Conservation (phyloP, 2,888 invertebrate species). For the Latrodectus elegans region DNA sequence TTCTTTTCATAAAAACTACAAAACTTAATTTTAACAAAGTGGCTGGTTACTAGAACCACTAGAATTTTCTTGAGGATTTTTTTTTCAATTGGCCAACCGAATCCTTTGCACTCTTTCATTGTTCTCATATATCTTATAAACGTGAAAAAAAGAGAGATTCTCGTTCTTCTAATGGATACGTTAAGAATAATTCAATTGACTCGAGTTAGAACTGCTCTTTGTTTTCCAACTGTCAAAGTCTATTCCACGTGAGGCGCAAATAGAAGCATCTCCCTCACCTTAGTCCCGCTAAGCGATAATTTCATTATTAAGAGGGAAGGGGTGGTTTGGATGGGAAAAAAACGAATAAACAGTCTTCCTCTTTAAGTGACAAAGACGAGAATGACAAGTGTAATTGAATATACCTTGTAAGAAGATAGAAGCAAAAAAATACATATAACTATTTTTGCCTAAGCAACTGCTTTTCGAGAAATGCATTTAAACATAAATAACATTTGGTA, state of each 20-base stretch:
- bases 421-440: slow-evolving; percentile 12
- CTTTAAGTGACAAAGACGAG: slow-evolving; percentile 52
- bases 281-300: slow-evolving; percentile 49
- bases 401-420: slow-evolving; percentile 38
- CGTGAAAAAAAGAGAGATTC: slow-evolving; percentile 12
- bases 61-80: background rate
- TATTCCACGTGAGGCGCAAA: slow-evolving; percentile 60
- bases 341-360: slow-evolving; percentile 40
- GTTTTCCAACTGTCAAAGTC: slow-evolving; percentile 64
- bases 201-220: slow-evolving; percentile 52
- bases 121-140: background rate
- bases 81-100: background rate
- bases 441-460: slow-evolving; percentile 40
- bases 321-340: slow-evolving; percentile 5
- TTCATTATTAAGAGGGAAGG: slow-evolving; percentile 43
- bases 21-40: background rate
- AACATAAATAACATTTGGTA: slow-evolving; percentile 48
- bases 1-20: background rate
- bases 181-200: slow-evolving; percentile 62
- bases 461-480: slow-evolving; percentile 52
- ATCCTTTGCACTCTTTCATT: background rate
- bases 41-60: background rate
- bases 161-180: slow-evolving; percentile 52
- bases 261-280: slow-evolving; percentile 36
- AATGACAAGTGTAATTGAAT: slow-evolving; percentile 65